These are phyloP conservation scores for Scortum barcoo DNA, from an alignment of 2,113 vertebrate species.

Conservation along the genomic window DNA sequence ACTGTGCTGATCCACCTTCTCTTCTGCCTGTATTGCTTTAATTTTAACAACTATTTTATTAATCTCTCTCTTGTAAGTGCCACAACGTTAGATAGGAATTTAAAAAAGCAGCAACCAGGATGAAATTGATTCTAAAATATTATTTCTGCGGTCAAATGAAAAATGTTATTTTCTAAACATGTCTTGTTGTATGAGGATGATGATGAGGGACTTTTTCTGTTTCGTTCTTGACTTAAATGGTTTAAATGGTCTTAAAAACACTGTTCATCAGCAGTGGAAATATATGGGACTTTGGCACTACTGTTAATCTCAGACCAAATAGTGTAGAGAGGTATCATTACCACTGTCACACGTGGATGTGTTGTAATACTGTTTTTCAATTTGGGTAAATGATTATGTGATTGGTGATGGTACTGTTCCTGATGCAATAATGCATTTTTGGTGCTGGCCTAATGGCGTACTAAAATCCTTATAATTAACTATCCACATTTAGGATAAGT, in stretches of 20 bases:
- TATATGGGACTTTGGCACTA: background rate
- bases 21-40: background rate
- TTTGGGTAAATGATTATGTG: slow-evolving; percentile 36
- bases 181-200: background rate
- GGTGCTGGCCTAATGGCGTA: slow-evolving; percentile 14
- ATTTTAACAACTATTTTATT: background rate
- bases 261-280: background rate
- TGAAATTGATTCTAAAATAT: background rate
- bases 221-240: background rate
- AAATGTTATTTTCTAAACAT: background rate
- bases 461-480: slow-evolving; percentile 38
- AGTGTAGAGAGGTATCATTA: background rate
- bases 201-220: background rate
- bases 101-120: background rate
- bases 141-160: background rate
- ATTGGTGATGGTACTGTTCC: slow-evolving; percentile 29
- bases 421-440: slow-evolving; percentile 16
- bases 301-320: slow-evolving; percentile 20
- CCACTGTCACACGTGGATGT: slow-evolving; percentile 29
- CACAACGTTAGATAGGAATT: background rate
- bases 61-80: background rate
- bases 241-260: too few species aligned
- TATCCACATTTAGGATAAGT: slow-evolving; percentile 32
- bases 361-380: slow-evolving; percentile 45
- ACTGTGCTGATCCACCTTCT: too few species aligned